Evolutionary conservation across 92 coral and sea anemone species (phyloP).

Genomic region (Virgularia gustaviana): DNA sequence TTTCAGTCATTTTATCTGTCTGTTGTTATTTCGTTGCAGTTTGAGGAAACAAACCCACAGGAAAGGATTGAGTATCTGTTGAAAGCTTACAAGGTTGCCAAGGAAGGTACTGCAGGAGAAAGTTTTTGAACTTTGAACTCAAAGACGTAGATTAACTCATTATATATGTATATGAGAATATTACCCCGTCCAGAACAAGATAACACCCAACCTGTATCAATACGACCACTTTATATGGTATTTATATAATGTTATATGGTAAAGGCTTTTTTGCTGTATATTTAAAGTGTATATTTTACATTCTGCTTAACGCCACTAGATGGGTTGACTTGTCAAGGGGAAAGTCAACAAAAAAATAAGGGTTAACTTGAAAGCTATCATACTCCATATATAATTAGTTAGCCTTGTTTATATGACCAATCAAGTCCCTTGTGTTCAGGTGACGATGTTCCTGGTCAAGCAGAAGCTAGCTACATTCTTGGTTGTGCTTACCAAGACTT

Average conservation of each 20-base stretch:
- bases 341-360: no score
- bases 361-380: no score
- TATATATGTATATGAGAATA: no score
- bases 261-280: no score
- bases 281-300: no score
- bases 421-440: constrained; percentile 38
- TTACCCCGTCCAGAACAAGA: no score
- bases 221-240: no score
- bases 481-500: constrained; percentile 86
- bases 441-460: constrained; percentile 72
- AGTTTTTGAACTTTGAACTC: no score
- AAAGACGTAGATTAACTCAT: no score
- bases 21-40: constrained; percentile 32
- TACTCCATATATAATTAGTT: no score
- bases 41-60: constrained; percentile 63
- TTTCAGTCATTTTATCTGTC: background rate
- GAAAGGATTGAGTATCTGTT: constrained; percentile 69
- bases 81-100: constrained; percentile 98
- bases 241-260: no score
- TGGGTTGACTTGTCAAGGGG: background rate
- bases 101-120: constrained; percentile 94
- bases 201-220: no score
- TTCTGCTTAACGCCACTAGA: background rate
- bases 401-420: background rate
- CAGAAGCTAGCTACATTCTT: constrained; percentile 84